Evolutionary conservation across 1,140 invertebrate genomes (phyloP).

Genomic region (Littorina saxatilis): DNA sequence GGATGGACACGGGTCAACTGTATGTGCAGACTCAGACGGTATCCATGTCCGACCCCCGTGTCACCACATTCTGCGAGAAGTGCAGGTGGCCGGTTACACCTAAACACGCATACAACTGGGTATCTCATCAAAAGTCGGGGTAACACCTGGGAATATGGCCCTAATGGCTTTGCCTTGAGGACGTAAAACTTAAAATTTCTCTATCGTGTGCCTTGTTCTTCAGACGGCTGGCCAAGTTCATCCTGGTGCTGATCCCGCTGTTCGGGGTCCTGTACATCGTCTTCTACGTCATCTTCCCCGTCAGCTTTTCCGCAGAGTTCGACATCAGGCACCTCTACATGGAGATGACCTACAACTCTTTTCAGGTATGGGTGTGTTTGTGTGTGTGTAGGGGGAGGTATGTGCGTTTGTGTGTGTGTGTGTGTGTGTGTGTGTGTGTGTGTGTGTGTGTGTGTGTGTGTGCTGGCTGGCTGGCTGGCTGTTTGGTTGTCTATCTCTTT

Average conservation of each 20-base stretch:
- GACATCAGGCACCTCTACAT: constrained; percentile 83
- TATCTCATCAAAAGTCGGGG: no score
- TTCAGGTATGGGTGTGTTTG: constrained; percentile 80
- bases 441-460: not conserved
- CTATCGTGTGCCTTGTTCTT: not conserved
- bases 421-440: not conserved
- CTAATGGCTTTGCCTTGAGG: no score
- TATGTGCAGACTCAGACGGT: no score
- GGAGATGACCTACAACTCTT: constrained; percentile 85
- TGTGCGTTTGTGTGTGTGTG: not conserved
- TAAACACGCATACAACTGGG: no score
- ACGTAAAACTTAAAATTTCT: no score
- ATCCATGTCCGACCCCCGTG: no score
- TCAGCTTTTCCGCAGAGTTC: constrained; percentile 66
- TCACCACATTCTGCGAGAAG: no score
- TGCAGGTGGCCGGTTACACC: no score
- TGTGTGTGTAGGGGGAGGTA: no score
- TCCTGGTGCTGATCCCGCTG: constrained; percentile 85
- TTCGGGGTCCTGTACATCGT: constrained; percentile 87
- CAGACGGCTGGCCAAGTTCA: constrained; percentile 82
- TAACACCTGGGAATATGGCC: no score
- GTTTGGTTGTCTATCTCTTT: not conserved
- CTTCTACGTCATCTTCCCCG: constrained; percentile 70
- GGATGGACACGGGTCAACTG: no score
- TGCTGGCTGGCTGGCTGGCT: not conserved